phyloP scores from a whole-genome alignment of 2,797 vertebrate genomes.

The Melanotaenia nigrans region DNA sequence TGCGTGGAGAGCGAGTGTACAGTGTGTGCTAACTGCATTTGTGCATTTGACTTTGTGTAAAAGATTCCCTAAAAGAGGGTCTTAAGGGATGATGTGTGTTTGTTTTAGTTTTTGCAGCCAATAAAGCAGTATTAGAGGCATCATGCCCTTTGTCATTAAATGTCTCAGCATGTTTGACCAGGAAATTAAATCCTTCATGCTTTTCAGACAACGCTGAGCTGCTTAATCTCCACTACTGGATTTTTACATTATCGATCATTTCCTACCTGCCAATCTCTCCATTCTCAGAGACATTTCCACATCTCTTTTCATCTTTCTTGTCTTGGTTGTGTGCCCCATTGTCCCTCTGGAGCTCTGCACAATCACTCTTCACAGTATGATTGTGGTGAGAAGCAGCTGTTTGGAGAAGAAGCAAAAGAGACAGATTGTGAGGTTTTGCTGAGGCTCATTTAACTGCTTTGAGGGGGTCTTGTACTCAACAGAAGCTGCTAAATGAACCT shows the following conservation, averaged over 20 bases:
- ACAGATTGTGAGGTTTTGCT: slow-evolving; percentile 50
- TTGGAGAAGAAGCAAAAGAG: slow-evolving; percentile 47
- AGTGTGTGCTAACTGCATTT: slow-evolving; percentile 23
- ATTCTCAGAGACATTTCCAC: slow-evolving; percentile 1
- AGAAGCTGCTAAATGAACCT: slow-evolving; percentile 54
- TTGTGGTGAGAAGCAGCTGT: slow-evolving; percentile 64
- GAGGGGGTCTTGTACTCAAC: slow-evolving; percentile 36
- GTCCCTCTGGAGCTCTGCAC: slow-evolving; percentile 25
- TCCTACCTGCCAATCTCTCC: slow-evolving; percentile 37
- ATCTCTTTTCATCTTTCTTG: neutral
- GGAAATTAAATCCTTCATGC: slow-evolving; percentile 70
- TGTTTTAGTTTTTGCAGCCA: slow-evolving; percentile 57
- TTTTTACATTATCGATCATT: slow-evolving; percentile 40
- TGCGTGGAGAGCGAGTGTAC: neutral
- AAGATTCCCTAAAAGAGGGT: slow-evolving; percentile 22
- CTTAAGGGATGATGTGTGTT: slow-evolving; percentile 43
- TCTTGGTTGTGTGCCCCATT: slow-evolving; percentile 8
- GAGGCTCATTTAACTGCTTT: slow-evolving; percentile 73
- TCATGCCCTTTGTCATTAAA: slow-evolving; percentile 27
- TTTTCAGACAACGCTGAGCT: slow-evolving; percentile 38
- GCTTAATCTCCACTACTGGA: slow-evolving; percentile 46
- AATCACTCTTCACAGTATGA: slow-evolving; percentile 51
- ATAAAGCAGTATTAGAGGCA: slow-evolving; percentile 59
- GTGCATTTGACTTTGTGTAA: slow-evolving; percentile 29
- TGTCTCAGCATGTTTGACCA: slow-evolving; percentile 61